Percentiles rank a stretch among this genome's conserved stretches.
Evolutionary conservation across 2,888 invertebrate genomes (phyloP).

Genomic region (Phyllotreta striolata): DNA sequence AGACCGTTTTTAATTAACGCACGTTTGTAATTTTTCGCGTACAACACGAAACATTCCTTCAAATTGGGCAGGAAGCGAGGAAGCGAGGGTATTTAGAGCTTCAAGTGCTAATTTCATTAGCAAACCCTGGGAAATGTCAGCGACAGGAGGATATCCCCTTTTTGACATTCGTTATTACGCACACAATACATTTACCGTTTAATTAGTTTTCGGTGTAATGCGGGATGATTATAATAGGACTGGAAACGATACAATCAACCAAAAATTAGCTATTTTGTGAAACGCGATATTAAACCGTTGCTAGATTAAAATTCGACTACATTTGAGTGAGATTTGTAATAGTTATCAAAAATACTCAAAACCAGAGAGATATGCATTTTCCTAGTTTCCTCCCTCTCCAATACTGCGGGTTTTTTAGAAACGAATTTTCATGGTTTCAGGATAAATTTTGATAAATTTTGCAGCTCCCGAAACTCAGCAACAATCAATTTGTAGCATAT

Average conservation of each 20-base stretch:
- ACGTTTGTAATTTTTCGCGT: slow-evolving; percentile 3
- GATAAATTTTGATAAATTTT: slow-evolving; percentile 22
- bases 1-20: slow-evolving; percentile 14
- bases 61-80: neutral
- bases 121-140: neutral
- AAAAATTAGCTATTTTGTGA: too few relatives aligned
- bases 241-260: too few relatives aligned
- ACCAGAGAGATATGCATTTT: too few relatives aligned
- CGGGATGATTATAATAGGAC: neutral
- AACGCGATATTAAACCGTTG: too few relatives aligned
- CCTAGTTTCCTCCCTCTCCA: too few relatives aligned
- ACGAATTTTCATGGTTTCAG: too few relatives aligned
- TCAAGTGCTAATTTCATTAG: slow-evolving; percentile 7
- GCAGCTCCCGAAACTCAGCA: slow-evolving; percentile 93
- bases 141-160: neutral
- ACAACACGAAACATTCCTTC: neutral
- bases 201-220: neutral
- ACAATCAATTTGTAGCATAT: slow-evolving; percentile 80
- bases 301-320: neutral
- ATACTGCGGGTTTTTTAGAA: too few relatives aligned
- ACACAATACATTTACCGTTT: neutral
- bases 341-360: too few relatives aligned
- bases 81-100: neutral
- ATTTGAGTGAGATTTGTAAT: too few relatives aligned
- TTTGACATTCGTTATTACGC: neutral